Evolutionary conservation across 2,888 invertebrate species (phyloP).

Genomic region (Pherbina coryleti): DNA sequence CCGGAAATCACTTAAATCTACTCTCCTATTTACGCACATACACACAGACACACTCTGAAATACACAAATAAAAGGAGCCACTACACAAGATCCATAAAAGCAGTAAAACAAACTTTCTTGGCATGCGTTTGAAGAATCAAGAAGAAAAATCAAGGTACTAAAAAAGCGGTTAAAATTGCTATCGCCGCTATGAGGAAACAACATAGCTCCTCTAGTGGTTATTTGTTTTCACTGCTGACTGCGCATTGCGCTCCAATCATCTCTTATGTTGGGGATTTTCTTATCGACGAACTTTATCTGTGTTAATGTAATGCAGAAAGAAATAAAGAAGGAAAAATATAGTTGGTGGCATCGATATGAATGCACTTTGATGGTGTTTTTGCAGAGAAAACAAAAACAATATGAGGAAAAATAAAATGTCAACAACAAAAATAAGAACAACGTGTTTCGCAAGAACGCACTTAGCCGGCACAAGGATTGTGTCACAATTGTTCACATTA

Average conservation of each 20-base stretch:
- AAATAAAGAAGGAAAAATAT: conserved; percentile 54
- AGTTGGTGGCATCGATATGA: not conserved
- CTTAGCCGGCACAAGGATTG: not conserved
- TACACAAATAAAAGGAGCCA: too few relatives aligned
- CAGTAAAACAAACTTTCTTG: conserved; percentile 19
- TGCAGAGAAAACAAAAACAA: not conserved
- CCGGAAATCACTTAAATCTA: too few relatives aligned
- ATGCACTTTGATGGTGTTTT: not conserved
- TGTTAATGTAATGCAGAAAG: conserved; percentile 60
- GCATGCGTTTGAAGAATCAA: conserved; percentile 11
- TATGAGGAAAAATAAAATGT: not conserved
- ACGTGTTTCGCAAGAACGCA: not conserved
- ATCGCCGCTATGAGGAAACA: not conserved
- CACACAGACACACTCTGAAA: too few relatives aligned
- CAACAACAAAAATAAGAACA: not conserved
- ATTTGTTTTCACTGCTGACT: not conserved
- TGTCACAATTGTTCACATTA: conserved; percentile 58
- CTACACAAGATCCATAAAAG: not conserved
- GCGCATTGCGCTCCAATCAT: not conserved
- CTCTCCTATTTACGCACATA: too few relatives aligned
- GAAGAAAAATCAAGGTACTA: not conserved
- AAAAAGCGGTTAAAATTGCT: not conserved
- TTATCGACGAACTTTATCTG: conserved; percentile 64
- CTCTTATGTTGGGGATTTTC: conserved; percentile 53
- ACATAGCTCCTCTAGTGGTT: not conserved